These are phyloP conservation scores for Taeniopygia guttata DNA, from an alignment of 2,797 vertebrate genomes.

Conservation along the genomic window DNA sequence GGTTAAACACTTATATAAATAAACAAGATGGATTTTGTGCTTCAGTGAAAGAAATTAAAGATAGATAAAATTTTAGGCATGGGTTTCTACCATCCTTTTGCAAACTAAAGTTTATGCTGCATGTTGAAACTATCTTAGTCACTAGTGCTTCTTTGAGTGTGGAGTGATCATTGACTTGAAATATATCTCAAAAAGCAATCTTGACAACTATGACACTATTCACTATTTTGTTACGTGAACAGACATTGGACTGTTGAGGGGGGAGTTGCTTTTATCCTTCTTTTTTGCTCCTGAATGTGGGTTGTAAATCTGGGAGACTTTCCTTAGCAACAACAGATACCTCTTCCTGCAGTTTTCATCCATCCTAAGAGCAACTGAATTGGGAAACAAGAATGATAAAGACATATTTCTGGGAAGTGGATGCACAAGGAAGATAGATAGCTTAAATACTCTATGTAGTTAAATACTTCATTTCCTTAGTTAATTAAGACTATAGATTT, in stretches of 20 bases:
- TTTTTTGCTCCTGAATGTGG: neutral
- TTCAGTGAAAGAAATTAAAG: neutral
- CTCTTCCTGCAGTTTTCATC: constrained; percentile 12
- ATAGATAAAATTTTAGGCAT: neutral
- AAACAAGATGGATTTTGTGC: neutral
- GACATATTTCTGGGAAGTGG: neutral
- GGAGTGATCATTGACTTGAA: constrained; percentile 4
- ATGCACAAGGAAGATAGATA: neutral
- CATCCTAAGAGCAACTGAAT: neutral
- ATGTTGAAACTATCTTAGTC: neutral
- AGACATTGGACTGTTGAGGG: neutral
- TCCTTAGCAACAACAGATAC: constrained; percentile 18
- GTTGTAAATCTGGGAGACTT: constrained; percentile 42
- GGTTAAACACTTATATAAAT: neutral
- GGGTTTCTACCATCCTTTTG: neutral
- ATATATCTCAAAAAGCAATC: neutral
- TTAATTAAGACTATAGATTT: constrained; percentile 16
- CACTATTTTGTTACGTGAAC: neutral
- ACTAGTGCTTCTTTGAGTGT: neutral
- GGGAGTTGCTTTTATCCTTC: constrained; percentile 16
- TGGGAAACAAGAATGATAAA: constrained; percentile 16
- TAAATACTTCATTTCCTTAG: neutral
- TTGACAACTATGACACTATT: neutral
- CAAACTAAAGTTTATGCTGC: neutral
- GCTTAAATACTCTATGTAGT: neutral